Evolutionary conservation across 1,140 invertebrate species (phyloP).

Genomic region (Dendrolimus kikuchii): DNA sequence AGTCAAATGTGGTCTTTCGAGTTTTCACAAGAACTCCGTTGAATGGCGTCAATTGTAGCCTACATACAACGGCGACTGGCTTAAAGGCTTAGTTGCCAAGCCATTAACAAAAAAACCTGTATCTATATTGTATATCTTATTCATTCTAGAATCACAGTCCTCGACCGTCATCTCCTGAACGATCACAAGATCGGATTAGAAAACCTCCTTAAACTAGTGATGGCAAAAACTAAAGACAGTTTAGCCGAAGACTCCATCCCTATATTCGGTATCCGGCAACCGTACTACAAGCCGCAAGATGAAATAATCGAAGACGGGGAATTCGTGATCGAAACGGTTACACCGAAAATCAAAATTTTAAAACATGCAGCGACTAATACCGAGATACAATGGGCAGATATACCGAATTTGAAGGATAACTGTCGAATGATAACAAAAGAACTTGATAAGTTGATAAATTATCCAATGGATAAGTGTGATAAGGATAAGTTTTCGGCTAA

Average conservation of each 20-base stretch:
- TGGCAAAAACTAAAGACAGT: constrained; percentile 54
- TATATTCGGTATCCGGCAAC: constrained; percentile 30
- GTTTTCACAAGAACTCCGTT: no score
- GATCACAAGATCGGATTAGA: constrained; percentile 56
- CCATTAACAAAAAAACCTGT: no score
- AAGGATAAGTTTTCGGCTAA: constrained; percentile 36
- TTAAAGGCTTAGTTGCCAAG: no score
- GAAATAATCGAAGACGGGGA: constrained; percentile 45
- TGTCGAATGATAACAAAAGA: constrained; percentile 29
- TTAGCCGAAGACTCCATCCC: constrained; percentile 23
- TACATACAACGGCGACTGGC: no score
- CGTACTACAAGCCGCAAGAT: constrained; percentile 43
- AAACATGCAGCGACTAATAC: constrained; percentile 46
- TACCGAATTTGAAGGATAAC: constrained; percentile 32
- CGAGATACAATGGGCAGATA: constrained; percentile 38
- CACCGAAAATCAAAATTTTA: constrained; percentile 49
- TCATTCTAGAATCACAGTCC: constrained; percentile 48
- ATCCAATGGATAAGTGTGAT: constrained; percentile 19
- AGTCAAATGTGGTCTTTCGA: no score
- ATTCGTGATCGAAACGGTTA: constrained; percentile 47
- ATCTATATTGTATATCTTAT: background rate
- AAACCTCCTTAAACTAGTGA: constrained; percentile 48
- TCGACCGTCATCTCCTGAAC: constrained; percentile 53
- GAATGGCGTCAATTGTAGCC: no score
- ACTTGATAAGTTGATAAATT: constrained; percentile 32